Percentiles rank a stretch among this genome's conserved stretches.
phyloP scores from a whole-genome alignment of 2,113 vertebrate species.

The Gambusia affinis region DNA sequence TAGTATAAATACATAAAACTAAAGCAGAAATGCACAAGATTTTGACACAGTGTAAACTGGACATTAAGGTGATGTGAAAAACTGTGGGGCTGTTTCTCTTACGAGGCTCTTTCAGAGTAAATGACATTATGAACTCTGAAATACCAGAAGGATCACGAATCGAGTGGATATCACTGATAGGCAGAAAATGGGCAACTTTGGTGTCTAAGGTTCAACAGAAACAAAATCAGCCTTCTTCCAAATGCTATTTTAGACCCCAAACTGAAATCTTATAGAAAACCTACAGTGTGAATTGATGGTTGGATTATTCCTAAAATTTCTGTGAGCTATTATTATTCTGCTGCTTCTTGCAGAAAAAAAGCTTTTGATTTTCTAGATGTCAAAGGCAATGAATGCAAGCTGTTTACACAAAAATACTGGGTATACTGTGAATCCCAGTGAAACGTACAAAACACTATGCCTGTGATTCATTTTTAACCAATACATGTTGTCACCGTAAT shows the following conservation, averaged over 20 bases:
- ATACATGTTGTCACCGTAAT: constrained; percentile 14
- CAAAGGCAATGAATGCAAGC: not conserved
- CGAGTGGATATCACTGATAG: not conserved
- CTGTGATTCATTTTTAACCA: not conserved
- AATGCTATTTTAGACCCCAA: not conserved
- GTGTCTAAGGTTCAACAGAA: not conserved
- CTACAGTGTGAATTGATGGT: too few species aligned
- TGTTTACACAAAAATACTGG: constrained; percentile 9
- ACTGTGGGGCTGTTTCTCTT: not conserved
- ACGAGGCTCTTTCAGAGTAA: not conserved
- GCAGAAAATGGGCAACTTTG: not conserved
- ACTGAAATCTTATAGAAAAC: not conserved
- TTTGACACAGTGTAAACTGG: not conserved
- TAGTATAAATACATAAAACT: not conserved
- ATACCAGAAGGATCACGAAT: not conserved
- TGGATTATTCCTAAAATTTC: too few species aligned
- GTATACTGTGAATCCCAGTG: not conserved
- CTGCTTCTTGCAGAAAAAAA: too few species aligned
- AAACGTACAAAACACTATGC: not conserved
- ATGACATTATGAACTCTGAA: not conserved
- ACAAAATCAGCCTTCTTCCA: not conserved
- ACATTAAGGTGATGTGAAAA: not conserved
- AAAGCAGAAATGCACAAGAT: not conserved
- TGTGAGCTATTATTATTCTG: too few species aligned
- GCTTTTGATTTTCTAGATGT: not conserved